Conservation (phyloP, 1,140 invertebrate genomes). For the Cherax quadricarinatus region DNA sequence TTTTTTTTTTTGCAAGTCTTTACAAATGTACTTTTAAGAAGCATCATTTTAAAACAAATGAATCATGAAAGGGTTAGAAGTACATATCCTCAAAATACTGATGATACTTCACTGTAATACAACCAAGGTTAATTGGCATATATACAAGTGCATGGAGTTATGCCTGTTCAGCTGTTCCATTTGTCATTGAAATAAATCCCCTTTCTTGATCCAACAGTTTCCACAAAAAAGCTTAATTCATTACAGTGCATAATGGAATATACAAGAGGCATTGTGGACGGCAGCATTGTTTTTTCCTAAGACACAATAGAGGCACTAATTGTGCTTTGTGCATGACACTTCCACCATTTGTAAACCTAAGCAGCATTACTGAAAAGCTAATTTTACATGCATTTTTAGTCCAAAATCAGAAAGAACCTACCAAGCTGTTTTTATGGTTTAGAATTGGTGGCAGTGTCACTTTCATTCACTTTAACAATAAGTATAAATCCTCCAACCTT, state of each 20-base stretch:
- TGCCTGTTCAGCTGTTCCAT: background rate
- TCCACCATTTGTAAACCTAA: background rate
- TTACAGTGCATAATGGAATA: background rate
- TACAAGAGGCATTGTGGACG: slow-evolving; percentile 60
- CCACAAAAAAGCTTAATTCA: background rate
- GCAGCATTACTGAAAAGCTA: slow-evolving; percentile 5
- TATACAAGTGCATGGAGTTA: background rate
- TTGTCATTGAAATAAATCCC: background rate
- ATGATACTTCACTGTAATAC: background rate
- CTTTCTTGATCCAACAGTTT: background rate
- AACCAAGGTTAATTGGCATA: background rate
- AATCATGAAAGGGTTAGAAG: background rate
- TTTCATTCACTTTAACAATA: slow-evolving; percentile 2
- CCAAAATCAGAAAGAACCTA: background rate
- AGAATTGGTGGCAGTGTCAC: background rate
- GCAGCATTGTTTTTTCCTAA: slow-evolving; percentile 56
- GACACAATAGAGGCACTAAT: slow-evolving; percentile 51
- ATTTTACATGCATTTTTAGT: background rate
- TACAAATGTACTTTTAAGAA: background rate
- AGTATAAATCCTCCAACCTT: background rate
- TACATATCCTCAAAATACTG: too few species aligned
- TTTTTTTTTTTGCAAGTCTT: background rate
- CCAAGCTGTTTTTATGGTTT: background rate
- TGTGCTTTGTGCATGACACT: slow-evolving; percentile 11
- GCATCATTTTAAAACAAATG: background rate